Evolutionary conservation across 2,113 vertebrate species (phyloP).

Genomic region (Macrotis lagotis): DNA sequence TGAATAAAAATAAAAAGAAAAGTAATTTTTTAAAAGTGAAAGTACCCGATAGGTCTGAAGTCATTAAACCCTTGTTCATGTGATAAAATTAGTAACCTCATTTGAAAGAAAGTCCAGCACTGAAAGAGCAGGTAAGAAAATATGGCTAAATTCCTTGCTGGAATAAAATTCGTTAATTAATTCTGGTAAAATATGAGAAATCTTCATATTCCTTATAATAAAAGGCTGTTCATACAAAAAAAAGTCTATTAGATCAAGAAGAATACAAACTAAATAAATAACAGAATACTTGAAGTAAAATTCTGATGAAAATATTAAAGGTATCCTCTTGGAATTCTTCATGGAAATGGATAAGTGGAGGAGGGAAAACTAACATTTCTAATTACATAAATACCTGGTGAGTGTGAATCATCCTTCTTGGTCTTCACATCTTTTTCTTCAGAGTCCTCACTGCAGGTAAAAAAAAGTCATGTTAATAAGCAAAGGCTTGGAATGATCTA

Average conservation of each 20-base stretch:
- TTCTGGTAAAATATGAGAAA: constrained; percentile 3
- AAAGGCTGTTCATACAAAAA: neutral
- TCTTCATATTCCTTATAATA: neutral
- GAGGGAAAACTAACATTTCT: neutral
- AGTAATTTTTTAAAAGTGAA: neutral
- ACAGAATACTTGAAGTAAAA: constrained; percentile 46
- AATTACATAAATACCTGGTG: constrained; percentile 87
- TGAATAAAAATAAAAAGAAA: constrained; percentile 5
- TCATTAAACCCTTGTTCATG: neutral
- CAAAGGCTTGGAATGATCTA: constrained; percentile 12
- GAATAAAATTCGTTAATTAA: constrained; percentile 21
- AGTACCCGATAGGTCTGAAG: neutral
- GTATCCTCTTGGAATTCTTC: neutral
- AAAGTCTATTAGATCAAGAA: neutral
- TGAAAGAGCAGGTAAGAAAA: neutral
- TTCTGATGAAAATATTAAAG: neutral
- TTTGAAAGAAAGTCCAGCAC: neutral
- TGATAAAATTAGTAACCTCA: neutral
- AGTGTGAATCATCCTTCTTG: constrained; percentile 93
- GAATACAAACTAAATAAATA: neutral
- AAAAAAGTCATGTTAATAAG: constrained; percentile 31
- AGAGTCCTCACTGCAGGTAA: constrained; percentile 92
- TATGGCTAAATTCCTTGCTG: neutral
- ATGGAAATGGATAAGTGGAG: neutral
- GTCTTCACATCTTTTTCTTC: constrained; percentile 97